A percentile compares a stretch with the other conserved stretches of the same genome.
These are phyloP conservation scores for Chlamydotis undulata DNA, from an alignment of 2,113 vertebrate species.

Conservation along the genomic window DNA sequence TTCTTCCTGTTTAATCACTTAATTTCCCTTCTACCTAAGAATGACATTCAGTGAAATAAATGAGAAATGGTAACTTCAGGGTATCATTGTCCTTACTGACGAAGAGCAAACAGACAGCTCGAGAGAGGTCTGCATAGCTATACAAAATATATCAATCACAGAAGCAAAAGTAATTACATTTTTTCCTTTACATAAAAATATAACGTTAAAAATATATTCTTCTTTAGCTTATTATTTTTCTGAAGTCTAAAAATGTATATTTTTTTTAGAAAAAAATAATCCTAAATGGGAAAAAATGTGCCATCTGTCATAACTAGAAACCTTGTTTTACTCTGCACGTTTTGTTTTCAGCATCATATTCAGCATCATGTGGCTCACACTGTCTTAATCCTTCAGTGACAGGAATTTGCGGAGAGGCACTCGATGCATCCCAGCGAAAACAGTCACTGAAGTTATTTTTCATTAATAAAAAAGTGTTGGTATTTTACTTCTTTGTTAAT, in stretches of 20 bases:
- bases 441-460: not conserved
- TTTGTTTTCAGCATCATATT: slow-evolving; percentile 18
- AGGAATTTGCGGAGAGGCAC: not conserved
- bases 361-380: slow-evolving; percentile 22
- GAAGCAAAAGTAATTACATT: slow-evolving; percentile 7
- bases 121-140: not conserved
- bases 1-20: slow-evolving; percentile 48
- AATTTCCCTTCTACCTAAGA: slow-evolving; percentile 42
- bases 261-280: slow-evolving; percentile 22
- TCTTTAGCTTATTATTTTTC: not conserved
- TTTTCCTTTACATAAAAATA: not conserved
- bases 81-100: not conserved
- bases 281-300: not conserved
- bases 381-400: not conserved
- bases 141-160: not conserved
- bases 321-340: slow-evolving; percentile 5
- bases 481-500: not conserved
- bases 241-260: not conserved
- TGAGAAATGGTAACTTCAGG: slow-evolving; percentile 16
- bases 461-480: not conserved
- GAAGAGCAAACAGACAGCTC: not conserved
- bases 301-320: slow-evolving; percentile 39
- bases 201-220: not conserved
- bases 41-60: slow-evolving; percentile 32
- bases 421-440: not conserved